Evolutionary conservation across 2,113 vertebrate species (phyloP), one percentile per base, ranked within the genome.

Genomic region (Gorsachius goisagi): DNA sequence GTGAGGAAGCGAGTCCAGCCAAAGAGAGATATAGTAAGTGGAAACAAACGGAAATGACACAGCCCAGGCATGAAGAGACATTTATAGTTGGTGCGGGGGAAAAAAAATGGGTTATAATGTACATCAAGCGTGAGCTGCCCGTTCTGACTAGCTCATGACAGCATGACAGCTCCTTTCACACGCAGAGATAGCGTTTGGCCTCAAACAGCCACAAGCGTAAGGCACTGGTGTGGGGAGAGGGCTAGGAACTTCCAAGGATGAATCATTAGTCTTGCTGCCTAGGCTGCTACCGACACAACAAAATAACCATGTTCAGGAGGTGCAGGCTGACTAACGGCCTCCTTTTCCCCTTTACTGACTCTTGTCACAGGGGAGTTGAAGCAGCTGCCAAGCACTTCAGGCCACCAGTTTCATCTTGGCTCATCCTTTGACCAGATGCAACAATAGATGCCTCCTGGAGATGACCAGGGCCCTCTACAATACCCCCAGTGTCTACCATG

Each of bases 11-110:
- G 6, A 94, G 74, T 32, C 62, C 73, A 35, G 87, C 89, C 94
- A 90, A 13, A 37, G 39, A 39, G 41, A 77, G 85, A 77, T 18
- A 76, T 18, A 8, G 37, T 44, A 26, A 67, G 52, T 77, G 73
- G 87, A 91, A 89, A 89, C 60, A 67, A 95, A 87, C 27, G 39
- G 93, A 93, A 96, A 90, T 84, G 95, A 95, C 88, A 95, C 79
- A 78, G 83, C 79, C 85, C 53, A 60, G 93, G 90, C 96, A 89
- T 53, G 95, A 90, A 39, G 60, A 85, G 88, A 75, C 96, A 16
- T 0, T 72, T 52, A 64, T 37, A 55, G 79, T 50, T 0, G 1
- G 93, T 2, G 1, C 12, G 35, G 37, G 67, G 75, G n/a, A 1
- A 7, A 33, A 33, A 33, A 41, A 86, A 53, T 6, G 35, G 56